Percentiles rank a stretch among this genome's conserved stretches.
These are phyloP conservation scores for Carposina sasakii DNA, from an alignment of 1,140 invertebrate genomes.

Conservation along the genomic window DNA sequence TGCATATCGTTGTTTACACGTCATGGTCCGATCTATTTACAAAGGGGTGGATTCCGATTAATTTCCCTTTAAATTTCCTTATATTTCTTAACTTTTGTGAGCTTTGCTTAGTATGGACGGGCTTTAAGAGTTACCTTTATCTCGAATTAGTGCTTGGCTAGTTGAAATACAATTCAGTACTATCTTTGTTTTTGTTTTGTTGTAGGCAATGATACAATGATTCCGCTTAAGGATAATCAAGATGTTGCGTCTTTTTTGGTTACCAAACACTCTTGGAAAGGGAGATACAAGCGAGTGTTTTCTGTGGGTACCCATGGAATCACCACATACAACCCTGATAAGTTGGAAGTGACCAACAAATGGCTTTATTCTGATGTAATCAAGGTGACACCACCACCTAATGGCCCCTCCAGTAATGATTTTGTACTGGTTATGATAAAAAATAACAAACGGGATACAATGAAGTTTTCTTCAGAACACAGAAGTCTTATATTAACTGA, in stretches of 20 bases:
- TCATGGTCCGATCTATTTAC: slow-evolving; percentile 56
- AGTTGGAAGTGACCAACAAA: slow-evolving; percentile 94
- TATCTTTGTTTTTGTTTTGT: slow-evolving; percentile 4
- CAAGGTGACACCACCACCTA: slow-evolving; percentile 78
- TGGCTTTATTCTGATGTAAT: slow-evolving; percentile 91
- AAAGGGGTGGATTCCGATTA: slow-evolving; percentile 64
- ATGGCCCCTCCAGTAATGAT: slow-evolving; percentile 74
- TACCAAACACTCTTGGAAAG: slow-evolving; percentile 97
- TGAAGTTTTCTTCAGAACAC: slow-evolving; percentile 98
- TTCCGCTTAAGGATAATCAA: slow-evolving; percentile 89
- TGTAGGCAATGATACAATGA: slow-evolving; percentile 79
- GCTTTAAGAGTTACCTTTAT: no score
- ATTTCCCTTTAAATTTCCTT: no score
- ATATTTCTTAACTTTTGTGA: no score
- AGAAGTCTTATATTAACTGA: slow-evolving; percentile 93
- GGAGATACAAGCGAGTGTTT: slow-evolving; percentile 98
- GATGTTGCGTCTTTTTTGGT: slow-evolving; percentile 95
- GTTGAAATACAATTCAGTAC: slow-evolving; percentile 5
- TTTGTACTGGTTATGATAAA: slow-evolving; percentile 92
- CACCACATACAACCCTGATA: slow-evolving; percentile 96
- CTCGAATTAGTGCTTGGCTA: no score
- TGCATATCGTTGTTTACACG: slow-evolving; percentile 59
- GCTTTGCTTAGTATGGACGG: no score
- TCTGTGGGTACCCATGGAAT: slow-evolving; percentile 96
- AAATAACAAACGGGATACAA: slow-evolving; percentile 92